Percentiles rank a stretch among this genome's conserved stretches.
Conservation (phyloP, 2,797 vertebrate genomes). For the Silurus lanzhouensis region DNA sequence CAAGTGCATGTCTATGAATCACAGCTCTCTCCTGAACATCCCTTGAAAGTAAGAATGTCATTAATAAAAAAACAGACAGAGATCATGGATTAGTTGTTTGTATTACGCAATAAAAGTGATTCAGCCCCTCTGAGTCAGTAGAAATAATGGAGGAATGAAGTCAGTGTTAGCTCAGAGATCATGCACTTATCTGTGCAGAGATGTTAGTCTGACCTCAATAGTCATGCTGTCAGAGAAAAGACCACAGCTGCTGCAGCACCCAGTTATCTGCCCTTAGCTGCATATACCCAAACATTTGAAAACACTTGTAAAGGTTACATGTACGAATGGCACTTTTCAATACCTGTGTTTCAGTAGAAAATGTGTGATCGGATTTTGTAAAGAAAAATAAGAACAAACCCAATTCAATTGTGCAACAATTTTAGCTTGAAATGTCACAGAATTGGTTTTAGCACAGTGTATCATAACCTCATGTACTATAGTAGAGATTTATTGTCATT, state of each 20-base stretch:
- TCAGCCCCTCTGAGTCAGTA: slow-evolving; percentile 24
- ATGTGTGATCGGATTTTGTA: not conserved
- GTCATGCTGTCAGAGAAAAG: not conserved
- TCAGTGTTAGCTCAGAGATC: slow-evolving; percentile 22
- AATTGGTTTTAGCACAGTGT: not conserved
- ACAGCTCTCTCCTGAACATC: not conserved
- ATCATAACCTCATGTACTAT: not conserved
- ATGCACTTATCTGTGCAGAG: slow-evolving; percentile 18
- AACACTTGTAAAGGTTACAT: not conserved
- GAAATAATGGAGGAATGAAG: slow-evolving; percentile 12
- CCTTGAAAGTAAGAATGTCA: not conserved
- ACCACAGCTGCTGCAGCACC: not conserved
- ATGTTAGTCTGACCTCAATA: slow-evolving; percentile 10
- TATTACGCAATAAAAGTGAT: slow-evolving; percentile 25
- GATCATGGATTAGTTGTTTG: slow-evolving; percentile 26
- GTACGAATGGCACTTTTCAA: not conserved
- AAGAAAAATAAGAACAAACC: not conserved
- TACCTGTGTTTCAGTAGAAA: not conserved
- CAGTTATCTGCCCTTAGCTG: slow-evolving; percentile 7
- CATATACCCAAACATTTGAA: not conserved
- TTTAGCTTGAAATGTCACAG: not conserved
- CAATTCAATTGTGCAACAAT: not conserved
- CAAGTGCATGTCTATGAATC: slow-evolving; percentile 17
- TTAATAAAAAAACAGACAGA: slow-evolving; percentile 28
- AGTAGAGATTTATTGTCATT: not conserved